A percentile compares a stretch with the other conserved stretches of the same genome.
Conservation (phyloP, 2,113 vertebrate genomes). For the Fulica atra region DNA sequence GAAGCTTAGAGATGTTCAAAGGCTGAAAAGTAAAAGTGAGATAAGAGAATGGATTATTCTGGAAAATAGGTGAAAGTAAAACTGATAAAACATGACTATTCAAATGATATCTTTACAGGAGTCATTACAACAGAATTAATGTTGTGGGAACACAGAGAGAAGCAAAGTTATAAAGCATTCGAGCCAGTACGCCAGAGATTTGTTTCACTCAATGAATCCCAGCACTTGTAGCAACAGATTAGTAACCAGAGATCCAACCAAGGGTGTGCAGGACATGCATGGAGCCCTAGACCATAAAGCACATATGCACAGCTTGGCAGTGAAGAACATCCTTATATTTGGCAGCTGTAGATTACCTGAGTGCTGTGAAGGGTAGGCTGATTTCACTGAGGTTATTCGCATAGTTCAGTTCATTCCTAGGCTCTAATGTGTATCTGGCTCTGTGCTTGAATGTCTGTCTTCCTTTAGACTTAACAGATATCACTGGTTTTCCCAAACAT, state of each 20-base stretch:
- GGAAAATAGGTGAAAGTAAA: slow-evolving; percentile 12
- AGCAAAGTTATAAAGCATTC: background rate
- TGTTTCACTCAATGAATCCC: background rate
- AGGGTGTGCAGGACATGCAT: background rate
- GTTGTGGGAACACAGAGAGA: background rate
- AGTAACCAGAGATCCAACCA: background rate
- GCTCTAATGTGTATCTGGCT: background rate
- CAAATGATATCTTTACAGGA: slow-evolving; percentile 58
- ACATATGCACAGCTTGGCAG: background rate
- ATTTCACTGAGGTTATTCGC: background rate
- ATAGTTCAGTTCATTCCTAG: too few relatives aligned
- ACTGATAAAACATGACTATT: slow-evolving; percentile 39
- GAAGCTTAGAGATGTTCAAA: slow-evolving; percentile 12
- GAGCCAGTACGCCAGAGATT: background rate
- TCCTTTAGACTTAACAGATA: background rate
- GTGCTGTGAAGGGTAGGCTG: background rate
- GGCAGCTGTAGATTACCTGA: background rate
- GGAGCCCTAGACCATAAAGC: background rate
- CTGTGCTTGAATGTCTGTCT: background rate
- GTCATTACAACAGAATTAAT: slow-evolving; percentile 58
- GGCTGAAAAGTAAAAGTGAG: slow-evolving; percentile 8
- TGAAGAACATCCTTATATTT: background rate
- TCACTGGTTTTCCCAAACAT: background rate
- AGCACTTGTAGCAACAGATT: background rate
- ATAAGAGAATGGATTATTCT: slow-evolving; percentile 57